These are phyloP conservation scores for Mythimna vitellina DNA, from an alignment of 2,888 invertebrate genomes.

Conservation along the genomic window DNA sequence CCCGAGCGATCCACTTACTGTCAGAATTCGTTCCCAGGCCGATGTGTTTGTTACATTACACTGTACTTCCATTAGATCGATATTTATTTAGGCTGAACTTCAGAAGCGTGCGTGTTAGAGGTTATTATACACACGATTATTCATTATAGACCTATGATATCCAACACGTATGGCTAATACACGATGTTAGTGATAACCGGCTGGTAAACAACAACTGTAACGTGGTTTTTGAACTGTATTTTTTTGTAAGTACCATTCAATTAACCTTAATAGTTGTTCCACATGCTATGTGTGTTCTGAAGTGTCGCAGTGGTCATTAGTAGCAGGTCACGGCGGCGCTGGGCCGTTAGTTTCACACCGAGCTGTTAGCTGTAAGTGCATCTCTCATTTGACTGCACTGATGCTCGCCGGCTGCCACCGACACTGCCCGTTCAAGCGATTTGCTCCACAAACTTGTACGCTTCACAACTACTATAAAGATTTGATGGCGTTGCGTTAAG, in stretches of 20 bases:
- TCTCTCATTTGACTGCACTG: constrained; percentile 16
- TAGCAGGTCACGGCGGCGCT: constrained; percentile 10
- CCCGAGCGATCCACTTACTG: constrained; percentile 23
- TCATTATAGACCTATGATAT: constrained; percentile 30
- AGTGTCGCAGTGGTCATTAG: constrained; percentile 30
- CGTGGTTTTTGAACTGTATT: constrained; percentile 1
- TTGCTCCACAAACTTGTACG: constrained; percentile 9
- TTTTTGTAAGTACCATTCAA: constrained; percentile 7
- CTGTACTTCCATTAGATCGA: constrained; percentile 33
- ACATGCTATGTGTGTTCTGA: constrained; percentile 11
- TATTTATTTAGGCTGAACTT: constrained; percentile 47
- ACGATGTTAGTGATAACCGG: constrained; percentile 13
- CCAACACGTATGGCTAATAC: constrained; percentile 23
- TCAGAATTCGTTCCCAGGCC: constrained; percentile 17
- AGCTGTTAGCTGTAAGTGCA: constrained; percentile 34
- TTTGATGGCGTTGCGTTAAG: constrained; percentile 3
- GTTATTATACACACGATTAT: constrained; percentile 30
- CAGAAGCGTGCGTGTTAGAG: constrained; percentile 37
- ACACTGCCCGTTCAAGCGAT: background rate
- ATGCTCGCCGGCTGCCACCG: constrained; percentile 9
- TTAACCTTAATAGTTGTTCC: constrained; percentile 31
- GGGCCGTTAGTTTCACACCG: constrained; percentile 6
- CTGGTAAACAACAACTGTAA: constrained; percentile 3
- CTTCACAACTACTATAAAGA: constrained; percentile 7
- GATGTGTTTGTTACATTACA: constrained; percentile 17